Conservation (phyloP, 2,888 invertebrate species). For the Drosophila ustulata region DNA sequence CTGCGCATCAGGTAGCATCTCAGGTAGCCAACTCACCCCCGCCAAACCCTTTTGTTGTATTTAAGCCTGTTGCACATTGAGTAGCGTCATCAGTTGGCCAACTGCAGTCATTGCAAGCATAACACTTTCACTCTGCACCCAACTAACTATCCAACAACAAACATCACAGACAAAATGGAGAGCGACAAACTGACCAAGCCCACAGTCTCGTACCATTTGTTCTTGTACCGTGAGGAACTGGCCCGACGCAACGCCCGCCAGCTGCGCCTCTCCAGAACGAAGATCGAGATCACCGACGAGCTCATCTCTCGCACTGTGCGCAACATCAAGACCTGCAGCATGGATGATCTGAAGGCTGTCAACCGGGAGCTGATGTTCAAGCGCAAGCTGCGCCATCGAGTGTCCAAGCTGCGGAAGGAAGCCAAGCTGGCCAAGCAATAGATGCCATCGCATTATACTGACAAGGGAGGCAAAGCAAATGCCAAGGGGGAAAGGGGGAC, state of each 20-base stretch:
- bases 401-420: conserved; percentile 57
- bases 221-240: conserved; percentile 67
- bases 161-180: conserved; percentile 53
- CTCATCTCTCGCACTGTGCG: conserved; percentile 65
- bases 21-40: conserved; percentile 2
- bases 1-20: conserved; percentile 24
- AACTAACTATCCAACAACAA: neutral
- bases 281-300: conserved; percentile 72
- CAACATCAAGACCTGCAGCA: conserved; percentile 69
- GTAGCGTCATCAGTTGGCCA: conserved; percentile 39
- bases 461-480: neutral
- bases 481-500: neutral
- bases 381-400: conserved; percentile 56
- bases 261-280: conserved; percentile 62
- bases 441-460: neutral
- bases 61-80: conserved; percentile 25
- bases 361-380: conserved; percentile 72
- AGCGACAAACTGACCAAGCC: conserved; percentile 52
- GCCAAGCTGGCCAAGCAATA: conserved; percentile 30
- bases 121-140: conserved; percentile 22
- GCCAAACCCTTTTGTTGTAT: conserved; percentile 14
- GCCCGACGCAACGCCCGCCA: conserved; percentile 63
- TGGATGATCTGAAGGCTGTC: conserved; percentile 71
- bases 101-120: conserved; percentile 32
- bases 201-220: conserved; percentile 70